Percentiles rank a stretch among this genome's conserved stretches.
These are phyloP conservation scores for Argya squamiceps DNA, from an alignment of 2,797 vertebrate species.

Conservation along the genomic window DNA sequence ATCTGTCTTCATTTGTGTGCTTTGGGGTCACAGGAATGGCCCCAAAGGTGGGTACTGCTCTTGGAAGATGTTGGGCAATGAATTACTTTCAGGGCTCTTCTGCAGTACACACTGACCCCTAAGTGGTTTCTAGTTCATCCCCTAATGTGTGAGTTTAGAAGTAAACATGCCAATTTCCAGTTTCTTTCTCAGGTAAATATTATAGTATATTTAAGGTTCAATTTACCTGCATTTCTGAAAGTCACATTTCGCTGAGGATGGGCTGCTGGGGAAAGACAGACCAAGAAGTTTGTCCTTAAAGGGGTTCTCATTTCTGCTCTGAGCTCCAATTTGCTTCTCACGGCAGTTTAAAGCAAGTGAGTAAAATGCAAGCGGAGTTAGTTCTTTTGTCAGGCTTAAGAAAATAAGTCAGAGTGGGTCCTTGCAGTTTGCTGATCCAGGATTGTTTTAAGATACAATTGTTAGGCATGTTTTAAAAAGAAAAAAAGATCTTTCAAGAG, in stretches of 20 bases:
- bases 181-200: not conserved
- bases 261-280: not conserved
- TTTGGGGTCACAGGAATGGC: not conserved
- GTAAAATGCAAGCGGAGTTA: not conserved
- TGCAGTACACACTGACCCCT: not conserved
- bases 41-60: not conserved
- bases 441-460: conserved; percentile 64
- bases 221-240: conserved; percentile 34
- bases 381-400: not conserved
- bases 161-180: not conserved
- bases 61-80: not conserved
- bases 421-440: conserved; percentile 25
- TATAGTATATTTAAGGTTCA: not conserved
- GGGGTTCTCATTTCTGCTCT: not conserved
- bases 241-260: not conserved
- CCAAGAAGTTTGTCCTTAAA: not conserved
- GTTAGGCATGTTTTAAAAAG: conserved; percentile 51
- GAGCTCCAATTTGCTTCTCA: not conserved
- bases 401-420: conserved; percentile 1
- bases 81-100: not conserved
- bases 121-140: not conserved
- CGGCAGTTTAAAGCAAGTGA: rapidly evolving
- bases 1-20: not conserved
- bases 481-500: conserved; percentile 56
- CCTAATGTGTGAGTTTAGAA: not conserved